phyloP scores from a whole-genome alignment of 2,888 invertebrate genomes.

The Schrankia costaestrigalis region DNA sequence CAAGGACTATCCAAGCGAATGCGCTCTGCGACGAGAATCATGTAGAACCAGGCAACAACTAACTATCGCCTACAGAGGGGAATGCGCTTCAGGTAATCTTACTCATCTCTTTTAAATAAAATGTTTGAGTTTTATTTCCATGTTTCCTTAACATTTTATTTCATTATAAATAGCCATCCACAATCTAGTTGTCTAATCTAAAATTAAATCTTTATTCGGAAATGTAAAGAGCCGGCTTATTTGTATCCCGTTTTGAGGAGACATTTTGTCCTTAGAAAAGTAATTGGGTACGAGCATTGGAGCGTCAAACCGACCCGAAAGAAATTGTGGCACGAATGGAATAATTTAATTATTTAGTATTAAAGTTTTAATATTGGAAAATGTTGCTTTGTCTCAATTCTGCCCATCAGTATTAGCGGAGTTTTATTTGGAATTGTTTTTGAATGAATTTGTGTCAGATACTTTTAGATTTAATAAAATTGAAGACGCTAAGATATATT shows the following conservation, averaged over 20 bases:
- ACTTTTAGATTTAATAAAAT: slow-evolving; percentile 23
- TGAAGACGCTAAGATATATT: no score
- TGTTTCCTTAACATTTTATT: slow-evolving; percentile 11
- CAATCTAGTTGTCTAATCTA: slow-evolving; percentile 53
- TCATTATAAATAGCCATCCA: slow-evolving; percentile 18
- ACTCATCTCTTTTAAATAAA: slow-evolving; percentile 3
- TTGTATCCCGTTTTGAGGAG: slow-evolving; percentile 48
- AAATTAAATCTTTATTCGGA: slow-evolving; percentile 67
- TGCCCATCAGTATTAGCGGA: slow-evolving; percentile 19
- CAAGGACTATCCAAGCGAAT: slow-evolving; percentile 90
- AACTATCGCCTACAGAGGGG: slow-evolving; percentile 89
- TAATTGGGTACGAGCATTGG: slow-evolving; percentile 59
- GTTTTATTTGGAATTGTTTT: slow-evolving; percentile 29
- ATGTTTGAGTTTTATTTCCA: slow-evolving; percentile 1
- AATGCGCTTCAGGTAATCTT: slow-evolving; percentile 87
- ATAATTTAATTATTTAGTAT: slow-evolving; percentile 54
- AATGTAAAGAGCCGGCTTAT: slow-evolving; percentile 51
- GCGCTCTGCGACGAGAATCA: slow-evolving; percentile 88
- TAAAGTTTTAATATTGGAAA: slow-evolving; percentile 41
- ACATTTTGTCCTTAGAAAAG: slow-evolving; percentile 62
- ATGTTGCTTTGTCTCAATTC: slow-evolving; percentile 21
- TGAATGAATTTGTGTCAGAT: slow-evolving; percentile 20
- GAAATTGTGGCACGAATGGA: slow-evolving; percentile 53
- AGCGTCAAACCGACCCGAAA: slow-evolving; percentile 48
- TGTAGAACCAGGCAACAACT: slow-evolving; percentile 88